Percentiles rank a stretch among this genome's conserved stretches.
Evolutionary conservation across 2,113 vertebrate genomes (phyloP).

Genomic region (Lepidothrix coronata): DNA sequence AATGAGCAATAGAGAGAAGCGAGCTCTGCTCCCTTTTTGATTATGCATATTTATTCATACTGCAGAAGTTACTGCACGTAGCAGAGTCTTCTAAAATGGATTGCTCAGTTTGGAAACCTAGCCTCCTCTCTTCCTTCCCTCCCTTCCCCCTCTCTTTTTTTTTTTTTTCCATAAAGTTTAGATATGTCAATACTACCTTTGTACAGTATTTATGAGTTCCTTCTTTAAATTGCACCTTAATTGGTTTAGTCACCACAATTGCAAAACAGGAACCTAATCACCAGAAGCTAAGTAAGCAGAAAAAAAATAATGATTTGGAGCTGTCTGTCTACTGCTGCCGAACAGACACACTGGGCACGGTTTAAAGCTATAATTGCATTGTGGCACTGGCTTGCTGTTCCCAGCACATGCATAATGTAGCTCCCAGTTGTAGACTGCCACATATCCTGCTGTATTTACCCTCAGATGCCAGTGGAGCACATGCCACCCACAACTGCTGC

Average conservation of each 20-base stretch:
- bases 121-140: neutral
- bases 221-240: slow-evolving; percentile 74
- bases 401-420: slow-evolving; percentile 59
- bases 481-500: slow-evolving; percentile 43
- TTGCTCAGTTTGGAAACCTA: slow-evolving; percentile 58
- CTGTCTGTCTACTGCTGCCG: slow-evolving; percentile 40
- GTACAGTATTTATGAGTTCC: slow-evolving; percentile 73
- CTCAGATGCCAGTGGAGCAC: slow-evolving; percentile 53
- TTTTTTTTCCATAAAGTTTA: slow-evolving; percentile 58
- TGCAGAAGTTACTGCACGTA: slow-evolving; percentile 49
- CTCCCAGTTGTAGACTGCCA: slow-evolving; percentile 61
- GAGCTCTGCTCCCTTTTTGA: slow-evolving; percentile 64
- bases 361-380: slow-evolving; percentile 65
- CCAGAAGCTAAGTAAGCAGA: slow-evolving; percentile 57
- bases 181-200: slow-evolving; percentile 61
- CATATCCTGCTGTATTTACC: slow-evolving; percentile 58
- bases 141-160: accelerated
- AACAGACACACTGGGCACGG: slow-evolving; percentile 20
- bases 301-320: slow-evolving; percentile 61
- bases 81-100: slow-evolving; percentile 63
- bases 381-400: slow-evolving; percentile 64
- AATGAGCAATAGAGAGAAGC: slow-evolving; percentile 63
- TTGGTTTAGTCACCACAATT: slow-evolving; percentile 70
- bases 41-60: slow-evolving; percentile 76
- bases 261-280: slow-evolving; percentile 71